Evolutionary conservation across 1,140 invertebrate genomes (phyloP).

Genomic region (Heterodera carotae): DNA sequence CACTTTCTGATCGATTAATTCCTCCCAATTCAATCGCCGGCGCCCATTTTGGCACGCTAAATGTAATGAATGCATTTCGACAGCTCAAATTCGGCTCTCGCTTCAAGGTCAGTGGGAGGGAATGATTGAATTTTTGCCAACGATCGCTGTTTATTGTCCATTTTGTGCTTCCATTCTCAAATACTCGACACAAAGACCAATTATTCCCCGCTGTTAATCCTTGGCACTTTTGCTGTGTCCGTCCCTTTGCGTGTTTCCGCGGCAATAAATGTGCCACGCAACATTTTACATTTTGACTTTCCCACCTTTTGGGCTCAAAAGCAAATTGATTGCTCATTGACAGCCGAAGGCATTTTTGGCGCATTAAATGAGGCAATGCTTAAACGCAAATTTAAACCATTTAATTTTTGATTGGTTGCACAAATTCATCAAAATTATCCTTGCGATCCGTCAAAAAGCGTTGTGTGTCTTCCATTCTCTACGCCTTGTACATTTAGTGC

Average conservation of each 20-base stretch:
- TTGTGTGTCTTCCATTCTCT: too few species aligned
- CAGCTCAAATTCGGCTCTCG: conserved; percentile 14
- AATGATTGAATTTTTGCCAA: not conserved
- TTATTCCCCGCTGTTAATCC: not conserved
- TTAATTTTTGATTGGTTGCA: too few species aligned
- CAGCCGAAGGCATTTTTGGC: too few species aligned
- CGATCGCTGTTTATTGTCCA: too few species aligned
- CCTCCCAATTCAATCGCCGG: not conserved
- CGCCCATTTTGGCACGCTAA: not conserved
- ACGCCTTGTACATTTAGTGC: too few species aligned
- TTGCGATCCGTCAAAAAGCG: too few species aligned
- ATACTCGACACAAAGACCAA: not conserved
- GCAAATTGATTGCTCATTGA: not conserved
- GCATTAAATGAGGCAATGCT: not conserved
- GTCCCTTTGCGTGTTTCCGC: not conserved
- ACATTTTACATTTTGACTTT: not conserved
- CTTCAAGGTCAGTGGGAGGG: not conserved
- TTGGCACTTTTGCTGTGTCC: too few species aligned
- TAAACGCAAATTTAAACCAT: too few species aligned
- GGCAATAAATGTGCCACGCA: not conserved
- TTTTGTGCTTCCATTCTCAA: not conserved
- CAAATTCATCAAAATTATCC: too few species aligned
- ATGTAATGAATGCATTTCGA: conserved; percentile 3
- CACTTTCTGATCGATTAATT: not conserved
- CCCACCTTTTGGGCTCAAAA: not conserved